A percentile compares a stretch with the other conserved stretches of the same genome.
phyloP scores from a whole-genome alignment of 2,113 vertebrate species.

The rat (Rattus norvegicus) region GRCr8 NC_086021.1:84406001-84406500 shows the following conservation, averaged over 20 bases:
- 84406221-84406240: conserved; percentile 4
- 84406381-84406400: neutral
- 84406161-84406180: neutral
- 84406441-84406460: neutral
- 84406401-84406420: neutral
- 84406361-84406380: neutral
- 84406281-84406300: neutral
- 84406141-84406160: neutral
- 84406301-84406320: neutral
- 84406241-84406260: neutral
- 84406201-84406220: neutral
- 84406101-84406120: neutral
- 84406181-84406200: neutral
- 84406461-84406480: neutral
- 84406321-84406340: neutral
- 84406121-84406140: neutral
- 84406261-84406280: neutral
- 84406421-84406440: neutral
- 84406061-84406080: neutral
- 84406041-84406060: neutral
- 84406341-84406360: neutral
- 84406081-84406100: neutral
- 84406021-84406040: neutral
- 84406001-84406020: neutral
- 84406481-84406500: no score